Evolutionary conservation across 2,113 vertebrate species (phyloP), one percentile per base, ranked within the genome.

Genomic region (Cheirogaleus medius): DNA sequence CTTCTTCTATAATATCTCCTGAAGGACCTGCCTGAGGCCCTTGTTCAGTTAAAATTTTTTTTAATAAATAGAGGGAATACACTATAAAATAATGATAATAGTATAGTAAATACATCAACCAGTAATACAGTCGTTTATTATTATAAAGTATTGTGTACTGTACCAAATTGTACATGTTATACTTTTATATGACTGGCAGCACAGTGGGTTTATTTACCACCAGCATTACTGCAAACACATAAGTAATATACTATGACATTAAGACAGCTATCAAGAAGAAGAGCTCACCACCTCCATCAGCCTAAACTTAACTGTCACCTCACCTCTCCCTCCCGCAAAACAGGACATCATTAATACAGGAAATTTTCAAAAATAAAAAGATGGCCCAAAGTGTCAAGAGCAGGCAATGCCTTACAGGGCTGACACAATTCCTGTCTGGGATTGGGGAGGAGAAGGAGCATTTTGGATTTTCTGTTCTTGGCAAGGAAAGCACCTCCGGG

Each of bases 401-500:
- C 86, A 83, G 42, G 56, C 94, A 96, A 39, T 78, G 93, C 74
- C 86, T 97, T 71, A 32, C 84, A 80, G 63, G 56, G 78, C 86
- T 94, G 82, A 84, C 66, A 84, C 1, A 54, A 95, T 89, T 96
- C 82, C 93, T 68, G 94, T 94, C 86, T 77, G 88, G 85, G 87
- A 52, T 49, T 96, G 97, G 96, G 91, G 91, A 95, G 56, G 95
- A 90, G 96, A 93, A 95, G 78, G 96, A 95, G 95, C 95, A 76
- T 97, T 98, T 97, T 98, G 89, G 98, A 98, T 73, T 87, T 98
- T 97, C 97, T 96, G 96, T 96, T 94, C 97, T 87, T 98, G 96
- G 94, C 95, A 89, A 96, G 94, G 78, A 85, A 94, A 89, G 93
- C 76, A 97, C 82, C 88, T 96, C 95, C 84, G 52, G 83, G 77